These are phyloP conservation scores for Chionoecetes opilio DNA, from an alignment of 1,140 invertebrate species.

Conservation along the genomic window DNA sequence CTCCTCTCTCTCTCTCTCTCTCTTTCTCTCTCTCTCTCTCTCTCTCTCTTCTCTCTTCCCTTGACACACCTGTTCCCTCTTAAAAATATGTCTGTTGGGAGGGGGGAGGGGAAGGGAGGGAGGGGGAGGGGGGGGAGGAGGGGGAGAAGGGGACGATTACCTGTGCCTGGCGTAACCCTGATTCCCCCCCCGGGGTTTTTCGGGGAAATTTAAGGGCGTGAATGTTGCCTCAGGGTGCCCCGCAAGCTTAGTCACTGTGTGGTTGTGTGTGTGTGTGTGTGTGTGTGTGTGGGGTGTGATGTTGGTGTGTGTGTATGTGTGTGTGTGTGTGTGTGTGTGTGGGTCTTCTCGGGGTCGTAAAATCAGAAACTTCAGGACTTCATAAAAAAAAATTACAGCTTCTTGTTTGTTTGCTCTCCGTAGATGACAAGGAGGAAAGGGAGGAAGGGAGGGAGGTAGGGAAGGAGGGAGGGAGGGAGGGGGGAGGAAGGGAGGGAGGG, in stretches of 20 bases:
- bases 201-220: background rate
- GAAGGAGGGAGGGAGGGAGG: background rate
- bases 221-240: background rate
- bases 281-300: background rate
- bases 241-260: no score
- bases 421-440: background rate
- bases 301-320: background rate
- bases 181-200: background rate
- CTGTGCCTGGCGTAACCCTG: background rate
- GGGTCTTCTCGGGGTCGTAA: background rate
- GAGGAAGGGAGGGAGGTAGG: background rate
- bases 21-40: no score
- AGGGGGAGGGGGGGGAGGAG: background rate
- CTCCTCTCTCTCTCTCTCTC: background rate
- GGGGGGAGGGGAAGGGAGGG: background rate
- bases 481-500: background rate
- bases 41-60: no score
- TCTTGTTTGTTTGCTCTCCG: background rate
- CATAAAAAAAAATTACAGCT: background rate
- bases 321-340: background rate
- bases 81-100: background rate
- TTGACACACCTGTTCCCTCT: background rate
- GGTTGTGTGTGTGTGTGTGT: no score
- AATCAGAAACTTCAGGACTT: background rate
- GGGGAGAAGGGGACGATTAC: background rate